These are phyloP conservation scores for Diploscapter pachys DNA, from an alignment of 1,140 invertebrate species.

Conservation along the genomic window DNA sequence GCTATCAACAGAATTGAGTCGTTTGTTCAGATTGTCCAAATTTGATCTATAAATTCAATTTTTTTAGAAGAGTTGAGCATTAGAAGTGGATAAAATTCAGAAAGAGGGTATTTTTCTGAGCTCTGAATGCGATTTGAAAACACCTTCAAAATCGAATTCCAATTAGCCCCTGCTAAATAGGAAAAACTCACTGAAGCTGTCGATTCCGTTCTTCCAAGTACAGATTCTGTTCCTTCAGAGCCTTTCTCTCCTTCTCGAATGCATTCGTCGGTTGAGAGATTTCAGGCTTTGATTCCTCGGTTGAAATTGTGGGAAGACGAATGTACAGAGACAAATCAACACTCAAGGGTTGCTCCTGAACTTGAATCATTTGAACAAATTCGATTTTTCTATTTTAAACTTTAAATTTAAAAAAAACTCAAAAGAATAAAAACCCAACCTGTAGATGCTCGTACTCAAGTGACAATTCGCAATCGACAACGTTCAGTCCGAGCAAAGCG, in stretches of 20 bases:
- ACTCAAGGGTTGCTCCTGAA: slow-evolving; percentile 43
- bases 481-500: slow-evolving; percentile 88
- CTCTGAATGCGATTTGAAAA: too few relatives aligned
- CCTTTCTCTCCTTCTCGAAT: slow-evolving; percentile 69
- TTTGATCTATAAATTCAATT: slow-evolving; percentile 28
- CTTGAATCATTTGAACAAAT: slow-evolving; percentile 1
- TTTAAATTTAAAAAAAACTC: slow-evolving; percentile 3
- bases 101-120: too few relatives aligned
- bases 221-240: slow-evolving; percentile 95
- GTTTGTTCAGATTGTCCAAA: slow-evolving; percentile 35
- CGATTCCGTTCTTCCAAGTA: slow-evolving; percentile 96
- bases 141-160: too few relatives aligned
- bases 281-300: slow-evolving; percentile 46
- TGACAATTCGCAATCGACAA: slow-evolving; percentile 97
- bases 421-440: slow-evolving; percentile 38
- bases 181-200: slow-evolving; percentile 79
- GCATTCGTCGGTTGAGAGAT: slow-evolving; percentile 9
- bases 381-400: too few relatives aligned
- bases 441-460: slow-evolving; percentile 97
- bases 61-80: too few relatives aligned
- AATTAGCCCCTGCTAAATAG: too few relatives aligned
- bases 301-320: slow-evolving; percentile 44
- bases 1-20: background rate
- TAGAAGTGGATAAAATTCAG: too few relatives aligned
- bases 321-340: slow-evolving; percentile 44